Evolutionary conservation across 2,888 invertebrate genomes (phyloP), one percentile per base, ranked within the genome.

Genomic region (Strigamia maritima): DNA sequence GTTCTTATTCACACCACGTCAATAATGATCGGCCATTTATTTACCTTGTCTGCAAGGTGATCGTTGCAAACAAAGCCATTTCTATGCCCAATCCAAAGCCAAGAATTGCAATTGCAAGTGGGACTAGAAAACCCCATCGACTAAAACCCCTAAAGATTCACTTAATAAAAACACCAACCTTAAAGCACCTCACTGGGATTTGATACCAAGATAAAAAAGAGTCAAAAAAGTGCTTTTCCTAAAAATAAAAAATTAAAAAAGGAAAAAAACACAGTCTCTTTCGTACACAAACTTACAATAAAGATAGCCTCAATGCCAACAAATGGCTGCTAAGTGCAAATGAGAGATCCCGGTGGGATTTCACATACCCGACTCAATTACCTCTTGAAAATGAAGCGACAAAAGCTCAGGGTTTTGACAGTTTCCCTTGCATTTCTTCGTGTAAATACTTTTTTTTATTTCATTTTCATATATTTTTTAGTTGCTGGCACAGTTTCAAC

Each of bases 281-380:
- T 49, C 65, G 26, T 22, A 24, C 65, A 8, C 65, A 65, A 26
- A 24, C 24, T 16, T 24, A 24, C 65, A 26, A 65, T 65, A 65
- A 65, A 65, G 65, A 65, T 65, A 65, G 65, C 65, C 65, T 26
- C 26, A 24, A 65, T 26, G 49, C 49, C 49, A 49, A 14, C 14
- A 49, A 49, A 49, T 65, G 65, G 65, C 49, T 26, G 65, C 65
- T 65, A 65, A 65, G 65, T 65, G 65, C 65, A 65, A 65, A 65
- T 65, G 65, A 65, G 65, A 12, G 60, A 65, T 26, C 26, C 65
- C 65, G 1, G 24, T 65, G 65, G 65, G 65, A 65, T 26, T 65
- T 65, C 65, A 26, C 24, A 24, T 26, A 24, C 26, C 65, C 65
- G 65, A 65, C 65, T 65, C 65, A 65, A 65, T 65, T 65, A 65